Conservation (phyloP, 2,797 vertebrate genomes). For the Pseudochaenichthys georgianus region DNA sequence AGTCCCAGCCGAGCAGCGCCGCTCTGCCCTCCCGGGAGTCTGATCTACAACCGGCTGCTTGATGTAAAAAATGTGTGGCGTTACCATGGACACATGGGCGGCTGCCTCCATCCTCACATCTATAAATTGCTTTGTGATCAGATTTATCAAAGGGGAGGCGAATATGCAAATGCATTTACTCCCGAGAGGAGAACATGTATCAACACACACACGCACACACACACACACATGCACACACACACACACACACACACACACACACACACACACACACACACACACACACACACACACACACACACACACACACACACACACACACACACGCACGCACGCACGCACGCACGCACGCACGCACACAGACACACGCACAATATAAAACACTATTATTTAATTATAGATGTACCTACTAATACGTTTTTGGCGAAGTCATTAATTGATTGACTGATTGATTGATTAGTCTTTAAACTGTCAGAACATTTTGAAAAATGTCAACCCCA, state of each 20-base stretch:
- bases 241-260: too few species aligned
- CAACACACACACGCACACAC: background rate
- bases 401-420: too few species aligned
- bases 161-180: constrained; percentile 25
- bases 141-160: constrained; percentile 10
- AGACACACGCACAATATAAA: too few species aligned
- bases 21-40: constrained; percentile 28
- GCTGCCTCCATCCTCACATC: background rate
- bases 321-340: too few species aligned
- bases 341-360: too few species aligned
- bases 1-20: constrained; percentile 32
- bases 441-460: too few species aligned
- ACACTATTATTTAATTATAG: too few species aligned
- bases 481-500: too few species aligned
- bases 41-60: constrained; percentile 12
- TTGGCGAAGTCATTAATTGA: too few species aligned
- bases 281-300: background rate
- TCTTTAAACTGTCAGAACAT: too few species aligned
- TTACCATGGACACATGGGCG: constrained; percentile 17
- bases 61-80: constrained; percentile 12
- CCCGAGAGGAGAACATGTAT: background rate
- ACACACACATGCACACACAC: background rate
- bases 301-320: background rate
- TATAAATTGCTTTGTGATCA: constrained; percentile 10
- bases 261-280: background rate